Evolutionary conservation across 1,140 invertebrate genomes (phyloP).

Genomic region (silkworm (Bombyx mori)): ASM3026992v2 NC_085115.1:5856001-5856500

Average conservation of each 20-base stretch:
- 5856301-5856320: conserved; percentile 7
- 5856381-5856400: not conserved
- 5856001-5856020: conserved; percentile 13
- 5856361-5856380: conserved; percentile 1
- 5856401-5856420: too few species aligned
- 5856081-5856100: conserved; percentile 30
- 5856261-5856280: conserved; percentile 5
- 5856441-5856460: too few species aligned
- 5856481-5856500: too few species aligned
- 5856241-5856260: conserved; percentile 3
- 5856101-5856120: conserved; percentile 38
- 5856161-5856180: conserved; percentile 45
- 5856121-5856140: conserved; percentile 51
- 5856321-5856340: conserved; percentile 4
- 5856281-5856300: conserved; percentile 7
- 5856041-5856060: conserved; percentile 17
- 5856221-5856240: conserved; percentile 35
- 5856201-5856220: conserved; percentile 35
- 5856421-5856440: too few species aligned
- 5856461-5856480: too few species aligned
- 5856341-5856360: not conserved
- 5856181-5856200: conserved; percentile 26
- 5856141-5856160: conserved; percentile 39
- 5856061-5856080: conserved; percentile 34
- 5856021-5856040: conserved; percentile 16